Evolutionary conservation across 2,797 vertebrate species (phyloP).

Genomic region (Gymnodraco acuticeps): DNA sequence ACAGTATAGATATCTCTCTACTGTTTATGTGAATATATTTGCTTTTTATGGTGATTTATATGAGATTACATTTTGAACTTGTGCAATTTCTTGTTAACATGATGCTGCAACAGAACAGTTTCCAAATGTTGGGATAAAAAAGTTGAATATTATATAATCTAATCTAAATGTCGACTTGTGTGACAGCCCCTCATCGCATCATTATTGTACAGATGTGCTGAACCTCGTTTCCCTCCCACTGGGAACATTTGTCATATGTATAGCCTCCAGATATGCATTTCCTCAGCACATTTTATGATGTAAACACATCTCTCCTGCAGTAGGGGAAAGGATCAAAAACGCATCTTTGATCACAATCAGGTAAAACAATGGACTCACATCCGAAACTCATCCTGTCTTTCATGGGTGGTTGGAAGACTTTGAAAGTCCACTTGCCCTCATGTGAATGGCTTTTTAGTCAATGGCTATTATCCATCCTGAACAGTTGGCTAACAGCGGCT

Average conservation of each 20-base stretch:
- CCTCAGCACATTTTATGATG: neutral
- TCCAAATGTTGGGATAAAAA: no score
- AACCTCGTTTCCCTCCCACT: conserved; percentile 7
- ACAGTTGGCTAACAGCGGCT: conserved; percentile 19
- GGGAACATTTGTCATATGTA: neutral
- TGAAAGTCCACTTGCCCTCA: conserved; percentile 2
- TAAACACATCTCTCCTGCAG: conserved; percentile 20
- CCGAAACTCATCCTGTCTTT: conserved; percentile 7
- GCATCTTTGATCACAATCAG: conserved; percentile 22
- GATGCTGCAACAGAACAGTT: no score
- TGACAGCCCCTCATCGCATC: neutral
- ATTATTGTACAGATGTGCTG: neutral
- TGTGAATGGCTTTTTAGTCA: conserved; percentile 15
- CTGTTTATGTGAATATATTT: no score
- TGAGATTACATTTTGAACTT: no score
- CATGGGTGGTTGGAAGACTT: neutral
- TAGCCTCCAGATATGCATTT: conserved; percentile 22
- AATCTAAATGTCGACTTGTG: neutral
- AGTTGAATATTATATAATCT: no score
- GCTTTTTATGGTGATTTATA: no score
- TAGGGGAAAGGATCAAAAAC: neutral
- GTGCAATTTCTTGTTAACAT: no score
- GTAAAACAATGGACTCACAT: conserved; percentile 30
- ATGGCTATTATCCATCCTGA: neutral
- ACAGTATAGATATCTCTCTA: no score